Evolutionary conservation across 1,140 invertebrate genomes (phyloP).

Genomic region (Zelostemma sp.): DNA sequence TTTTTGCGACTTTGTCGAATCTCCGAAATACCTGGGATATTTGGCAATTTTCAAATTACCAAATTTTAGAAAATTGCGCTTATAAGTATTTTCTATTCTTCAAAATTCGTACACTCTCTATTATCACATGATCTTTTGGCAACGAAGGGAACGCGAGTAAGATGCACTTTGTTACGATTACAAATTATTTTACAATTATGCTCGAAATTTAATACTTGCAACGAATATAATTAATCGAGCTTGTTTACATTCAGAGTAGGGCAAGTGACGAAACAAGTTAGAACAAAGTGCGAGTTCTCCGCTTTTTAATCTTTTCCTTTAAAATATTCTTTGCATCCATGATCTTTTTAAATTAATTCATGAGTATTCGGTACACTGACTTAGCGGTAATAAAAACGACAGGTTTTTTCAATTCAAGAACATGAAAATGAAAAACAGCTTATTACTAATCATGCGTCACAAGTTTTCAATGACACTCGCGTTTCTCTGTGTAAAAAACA

Average conservation of each 20-base stretch:
- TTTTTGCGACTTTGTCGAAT: no score
- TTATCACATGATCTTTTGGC: slow-evolving; percentile 59
- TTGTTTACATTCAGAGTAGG: no score
- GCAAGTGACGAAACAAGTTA: no score
- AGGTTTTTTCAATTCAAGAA: neutral
- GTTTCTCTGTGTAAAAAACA: neutral
- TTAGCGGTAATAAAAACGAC: neutral
- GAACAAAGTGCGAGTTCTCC: no score
- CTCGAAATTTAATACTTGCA: slow-evolving; percentile 7
- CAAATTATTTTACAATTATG: slow-evolving; percentile 30
- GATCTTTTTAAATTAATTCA: neutral
- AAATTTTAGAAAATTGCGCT: slow-evolving; percentile 10
- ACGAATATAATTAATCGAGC: no score
- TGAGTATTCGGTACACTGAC: slow-evolving; percentile 31
- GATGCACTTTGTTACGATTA: no score
- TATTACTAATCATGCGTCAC: neutral
- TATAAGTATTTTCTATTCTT: slow-evolving; percentile 17
- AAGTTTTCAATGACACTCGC: neutral
- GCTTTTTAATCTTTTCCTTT: no score
- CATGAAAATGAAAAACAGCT: neutral
- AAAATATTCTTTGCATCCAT: no score
- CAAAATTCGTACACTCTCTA: slow-evolving; percentile 51
- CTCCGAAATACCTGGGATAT: neutral
- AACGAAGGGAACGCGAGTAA: slow-evolving; percentile 14
- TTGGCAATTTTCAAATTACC: neutral